Conservation (phyloP, 2,888 invertebrate genomes). For the Lasioglossum malachurum region DNA sequence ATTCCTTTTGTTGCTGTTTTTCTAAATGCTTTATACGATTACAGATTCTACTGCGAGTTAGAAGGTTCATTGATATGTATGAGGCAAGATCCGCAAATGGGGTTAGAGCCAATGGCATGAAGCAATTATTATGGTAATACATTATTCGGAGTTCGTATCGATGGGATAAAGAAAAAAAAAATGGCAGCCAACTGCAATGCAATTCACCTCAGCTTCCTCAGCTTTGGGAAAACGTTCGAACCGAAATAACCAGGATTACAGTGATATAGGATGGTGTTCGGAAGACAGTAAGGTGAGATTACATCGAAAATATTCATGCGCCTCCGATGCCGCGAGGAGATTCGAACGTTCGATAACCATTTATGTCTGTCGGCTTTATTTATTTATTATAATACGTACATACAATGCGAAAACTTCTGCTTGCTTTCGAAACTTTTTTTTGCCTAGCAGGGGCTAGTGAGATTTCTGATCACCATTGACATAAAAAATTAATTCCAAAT, state of each 20-base stretch:
- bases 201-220: not conserved
- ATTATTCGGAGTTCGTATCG: not conserved
- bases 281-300: slow-evolving; percentile 5
- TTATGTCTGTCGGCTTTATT: not conserved
- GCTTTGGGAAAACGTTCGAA: slow-evolving; percentile 3
- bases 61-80: slow-evolving; percentile 2
- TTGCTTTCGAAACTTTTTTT: not conserved
- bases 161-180: not conserved
- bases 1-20: not conserved
- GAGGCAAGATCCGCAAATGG: not conserved
- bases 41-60: too few relatives aligned
- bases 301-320: slow-evolving; percentile 12
- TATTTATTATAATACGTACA: not conserved
- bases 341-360: slow-evolving; percentile 3
- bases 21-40: not conserved
- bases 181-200: not conserved
- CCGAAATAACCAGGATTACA: slow-evolving; percentile 12
- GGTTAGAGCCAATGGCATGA: not conserved
- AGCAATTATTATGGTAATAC: not conserved
- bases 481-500: not conserved
- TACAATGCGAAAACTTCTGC: not conserved
- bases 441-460: too few relatives aligned
- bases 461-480: too few relatives aligned
- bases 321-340: not conserved
- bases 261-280: not conserved